A percentile compares a stretch with the other conserved stretches of the same genome.
Conservation (phyloP, 2,888 invertebrate species). For the Tiphia femorata region DNA sequence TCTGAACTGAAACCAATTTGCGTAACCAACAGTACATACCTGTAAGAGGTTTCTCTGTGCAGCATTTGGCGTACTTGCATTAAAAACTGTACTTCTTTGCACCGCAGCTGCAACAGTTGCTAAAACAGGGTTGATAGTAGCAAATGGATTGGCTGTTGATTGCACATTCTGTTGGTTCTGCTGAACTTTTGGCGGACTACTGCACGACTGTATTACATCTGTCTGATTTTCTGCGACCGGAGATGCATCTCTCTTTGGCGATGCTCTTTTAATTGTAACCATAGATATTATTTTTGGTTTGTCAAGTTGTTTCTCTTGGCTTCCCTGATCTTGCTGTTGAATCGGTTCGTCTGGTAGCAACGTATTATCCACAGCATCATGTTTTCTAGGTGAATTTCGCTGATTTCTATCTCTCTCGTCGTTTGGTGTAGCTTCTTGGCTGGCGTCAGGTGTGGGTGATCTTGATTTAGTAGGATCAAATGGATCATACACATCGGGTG, state of each 20-base stretch:
- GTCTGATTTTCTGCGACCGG: slow-evolving; percentile 41
- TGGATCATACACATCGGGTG: slow-evolving; percentile 90
- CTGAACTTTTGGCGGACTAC: slow-evolving; percentile 46
- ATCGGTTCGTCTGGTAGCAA: slow-evolving; percentile 40
- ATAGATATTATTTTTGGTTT: slow-evolving; percentile 67
- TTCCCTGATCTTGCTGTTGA: slow-evolving; percentile 39
- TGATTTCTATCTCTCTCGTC: slow-evolving; percentile 63
- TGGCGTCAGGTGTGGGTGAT: slow-evolving; percentile 73
- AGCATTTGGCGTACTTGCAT: slow-evolving; percentile 45
- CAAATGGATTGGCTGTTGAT: slow-evolving; percentile 53
- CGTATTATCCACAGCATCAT: slow-evolving; percentile 38
- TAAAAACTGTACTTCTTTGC: slow-evolving; percentile 62
- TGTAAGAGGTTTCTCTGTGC: slow-evolving; percentile 59
- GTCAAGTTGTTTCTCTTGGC: slow-evolving; percentile 48
- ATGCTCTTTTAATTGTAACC: slow-evolving; percentile 64
- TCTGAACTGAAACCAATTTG: too few relatives aligned
- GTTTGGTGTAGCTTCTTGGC: slow-evolving; percentile 51
- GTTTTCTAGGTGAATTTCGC: slow-evolving; percentile 57
- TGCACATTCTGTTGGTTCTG: slow-evolving; percentile 49
- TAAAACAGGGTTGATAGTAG: slow-evolving; percentile 63
- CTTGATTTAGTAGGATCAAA: slow-evolving; percentile 91
- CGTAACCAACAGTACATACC: too few relatives aligned
- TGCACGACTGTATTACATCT: slow-evolving; percentile 27
- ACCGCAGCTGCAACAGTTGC: slow-evolving; percentile 67
- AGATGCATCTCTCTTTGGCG: slow-evolving; percentile 53